These are phyloP conservation scores for Oxystoma pomonae DNA, from an alignment of 2,888 invertebrate species.

Conservation along the genomic window DNA sequence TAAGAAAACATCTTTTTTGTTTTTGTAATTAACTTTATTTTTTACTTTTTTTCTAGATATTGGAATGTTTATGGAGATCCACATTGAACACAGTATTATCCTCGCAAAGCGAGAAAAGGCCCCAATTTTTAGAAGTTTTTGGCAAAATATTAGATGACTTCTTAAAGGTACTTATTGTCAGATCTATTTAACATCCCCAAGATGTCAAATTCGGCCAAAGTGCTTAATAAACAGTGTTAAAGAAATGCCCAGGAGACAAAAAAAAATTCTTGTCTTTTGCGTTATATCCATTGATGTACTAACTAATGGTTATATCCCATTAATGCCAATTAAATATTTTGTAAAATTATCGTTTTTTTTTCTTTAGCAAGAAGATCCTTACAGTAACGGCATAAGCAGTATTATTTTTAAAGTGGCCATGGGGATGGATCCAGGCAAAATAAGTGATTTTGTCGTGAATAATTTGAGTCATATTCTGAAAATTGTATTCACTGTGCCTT, in stretches of 20 bases:
- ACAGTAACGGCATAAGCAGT: conserved; percentile 7
- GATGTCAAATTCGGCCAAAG: too few relatives aligned
- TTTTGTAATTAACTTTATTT: too few relatives aligned
- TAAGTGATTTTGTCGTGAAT: neutral
- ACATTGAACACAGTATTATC: conserved; percentile 26
- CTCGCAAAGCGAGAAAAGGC: conserved; percentile 13
- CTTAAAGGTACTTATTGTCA: conserved; percentile 20
- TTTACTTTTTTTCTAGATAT: conserved; percentile 26
- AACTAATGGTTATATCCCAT: too few relatives aligned
- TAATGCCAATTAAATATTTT: too few relatives aligned
- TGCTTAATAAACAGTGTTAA: too few relatives aligned
- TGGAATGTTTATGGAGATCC: conserved; percentile 33
- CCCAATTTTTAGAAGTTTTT: conserved; percentile 20
- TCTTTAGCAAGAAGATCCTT: conserved; percentile 15
- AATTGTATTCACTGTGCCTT: conserved; percentile 20
- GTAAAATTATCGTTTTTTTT: too few relatives aligned
- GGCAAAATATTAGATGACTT: conserved; percentile 23
- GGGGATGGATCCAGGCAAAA: conserved; percentile 1
- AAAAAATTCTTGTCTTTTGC: too few relatives aligned
- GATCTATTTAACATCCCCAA: neutral
- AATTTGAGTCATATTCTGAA: conserved; percentile 10
- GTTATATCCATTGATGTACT: too few relatives aligned
- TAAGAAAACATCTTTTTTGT: too few relatives aligned
- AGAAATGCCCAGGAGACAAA: too few relatives aligned
- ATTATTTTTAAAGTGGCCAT: conserved; percentile 14